Base-by-base conservation (phyloP, 2,888 invertebrate genomes). In the Phanerotoma sp. region DNA sequence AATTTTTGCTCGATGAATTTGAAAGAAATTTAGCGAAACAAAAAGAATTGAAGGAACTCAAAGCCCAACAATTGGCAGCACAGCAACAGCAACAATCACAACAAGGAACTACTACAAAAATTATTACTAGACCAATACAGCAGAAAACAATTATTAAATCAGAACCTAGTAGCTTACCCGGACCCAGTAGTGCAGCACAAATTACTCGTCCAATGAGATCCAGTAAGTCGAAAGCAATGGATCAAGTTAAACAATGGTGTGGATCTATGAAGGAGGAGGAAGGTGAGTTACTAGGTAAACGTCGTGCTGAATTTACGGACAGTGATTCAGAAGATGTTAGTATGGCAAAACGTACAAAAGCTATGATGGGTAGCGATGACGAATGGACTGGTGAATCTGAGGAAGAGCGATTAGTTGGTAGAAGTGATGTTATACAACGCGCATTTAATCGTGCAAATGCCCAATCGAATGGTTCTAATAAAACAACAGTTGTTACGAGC, bases 161-260 rank as follows among this genome's bases (percentile, higher is more conserved):
- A 7, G 71, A 72, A 21, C 66, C 70, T 45, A 66, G 62, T 38
- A 64, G 62, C 7, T 75, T 73, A 62, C 69, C 76, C 16, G 77
- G 77, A 30, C 75, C 77, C 15, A 76, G 75, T 51, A 68, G 71
- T 20, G 72, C 72, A 11, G 62, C 63, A 56, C 75, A 76, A 65
- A 70, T 63, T 59, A 86, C 86, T 4, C 83, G 89, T 21, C 86
- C 89, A 3, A 86, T 86, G 70, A 81, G 89, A 16, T 86, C 85
- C n/a, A 90, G 91, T 66, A 92, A 91, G 74, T 87, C 86, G 45
- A 89, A 88, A 64, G 91, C 91, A 0, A 79, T 91, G 73, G 88
- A 89, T 74, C 89, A 91, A 73, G 90, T 91, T 51, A 91, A 91
- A 71, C 87, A 87, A 56, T 92, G 91, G 92, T 89, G 89, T 64